Evolutionary conservation across 2,797 vertebrate genomes (phyloP).

Genomic region (Champsocephalus gunnari): DNA sequence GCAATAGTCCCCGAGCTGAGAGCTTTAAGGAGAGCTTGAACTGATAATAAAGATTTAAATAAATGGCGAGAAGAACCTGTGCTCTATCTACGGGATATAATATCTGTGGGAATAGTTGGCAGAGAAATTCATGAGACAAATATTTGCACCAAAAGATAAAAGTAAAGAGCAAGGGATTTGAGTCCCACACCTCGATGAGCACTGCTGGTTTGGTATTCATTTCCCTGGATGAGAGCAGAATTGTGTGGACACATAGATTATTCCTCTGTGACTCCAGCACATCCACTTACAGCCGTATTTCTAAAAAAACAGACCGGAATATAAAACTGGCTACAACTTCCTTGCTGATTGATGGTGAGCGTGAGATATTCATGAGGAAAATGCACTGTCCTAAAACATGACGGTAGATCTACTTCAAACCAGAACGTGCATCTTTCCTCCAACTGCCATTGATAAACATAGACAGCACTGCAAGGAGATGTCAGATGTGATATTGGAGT

Average conservation of each 20-base stretch:
- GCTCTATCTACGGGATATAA: slow-evolving; percentile 66
- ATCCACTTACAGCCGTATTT: slow-evolving; percentile 65
- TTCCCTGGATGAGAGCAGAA: slow-evolving; percentile 76
- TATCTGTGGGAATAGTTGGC: slow-evolving; percentile 70
- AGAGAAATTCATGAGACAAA: slow-evolving; percentile 79
- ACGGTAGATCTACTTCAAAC: slow-evolving; percentile 37
- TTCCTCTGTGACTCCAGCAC: slow-evolving; percentile 72
- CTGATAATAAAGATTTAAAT: slow-evolving; percentile 78
- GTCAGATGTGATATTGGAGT: slow-evolving; percentile 37
- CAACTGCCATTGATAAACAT: slow-evolving; percentile 53
- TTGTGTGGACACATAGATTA: slow-evolving; percentile 79
- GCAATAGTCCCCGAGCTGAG: slow-evolving; percentile 58
- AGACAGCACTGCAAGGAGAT: slow-evolving; percentile 29
- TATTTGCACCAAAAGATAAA: slow-evolving; percentile 81
- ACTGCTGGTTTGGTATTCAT: slow-evolving; percentile 77
- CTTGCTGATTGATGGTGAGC: slow-evolving; percentile 50
- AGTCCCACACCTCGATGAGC: slow-evolving; percentile 77
- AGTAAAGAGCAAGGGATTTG: slow-evolving; percentile 75
- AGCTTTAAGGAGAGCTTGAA: slow-evolving; percentile 66
- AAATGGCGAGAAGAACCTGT: slow-evolving; percentile 65
- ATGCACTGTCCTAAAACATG: slow-evolving; percentile 52
- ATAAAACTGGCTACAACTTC: slow-evolving; percentile 52
- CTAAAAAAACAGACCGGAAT: slow-evolving; percentile 62
- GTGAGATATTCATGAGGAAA: slow-evolving; percentile 62
- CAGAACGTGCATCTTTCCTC: slow-evolving; percentile 36